Percentiles rank a stretch among this genome's conserved stretches.
phyloP scores from a whole-genome alignment of 2,113 vertebrate species.

The Pygoscelis antarcticus region DNA sequence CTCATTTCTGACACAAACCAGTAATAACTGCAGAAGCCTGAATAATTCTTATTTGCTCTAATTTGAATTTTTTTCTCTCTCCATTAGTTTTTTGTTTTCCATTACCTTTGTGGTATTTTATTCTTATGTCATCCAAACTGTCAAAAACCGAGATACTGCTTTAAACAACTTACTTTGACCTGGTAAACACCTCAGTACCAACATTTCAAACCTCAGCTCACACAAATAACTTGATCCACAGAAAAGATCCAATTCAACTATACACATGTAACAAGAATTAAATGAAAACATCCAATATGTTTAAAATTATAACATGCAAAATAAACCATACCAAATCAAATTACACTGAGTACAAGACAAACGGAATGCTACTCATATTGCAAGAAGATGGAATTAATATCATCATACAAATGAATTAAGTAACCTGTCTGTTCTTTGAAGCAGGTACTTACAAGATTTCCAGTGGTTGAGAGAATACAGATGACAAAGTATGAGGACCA shows the following conservation, averaged over 20 bases:
- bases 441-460: neutral
- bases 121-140: neutral
- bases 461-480: neutral
- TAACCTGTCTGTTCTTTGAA: neutral
- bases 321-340: neutral
- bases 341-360: neutral
- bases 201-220: neutral
- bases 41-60: neutral
- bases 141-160: neutral
- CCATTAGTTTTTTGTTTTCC: neutral
- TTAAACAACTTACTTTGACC: neutral
- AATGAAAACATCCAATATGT: neutral
- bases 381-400: neutral
- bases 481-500: neutral
- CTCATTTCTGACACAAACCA: neutral
- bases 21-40: neutral
- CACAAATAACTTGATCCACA: neutral
- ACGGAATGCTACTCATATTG: neutral
- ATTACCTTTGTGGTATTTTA: neutral
- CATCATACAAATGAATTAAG: neutral
- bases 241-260: neutral
- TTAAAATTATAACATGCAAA: neutral
- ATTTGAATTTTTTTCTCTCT: neutral
- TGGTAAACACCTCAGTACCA: neutral
- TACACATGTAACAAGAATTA: neutral